Evolutionary conservation across 2,888 invertebrate species (phyloP).

Genomic region (Sialis fuliginosa): DNA sequence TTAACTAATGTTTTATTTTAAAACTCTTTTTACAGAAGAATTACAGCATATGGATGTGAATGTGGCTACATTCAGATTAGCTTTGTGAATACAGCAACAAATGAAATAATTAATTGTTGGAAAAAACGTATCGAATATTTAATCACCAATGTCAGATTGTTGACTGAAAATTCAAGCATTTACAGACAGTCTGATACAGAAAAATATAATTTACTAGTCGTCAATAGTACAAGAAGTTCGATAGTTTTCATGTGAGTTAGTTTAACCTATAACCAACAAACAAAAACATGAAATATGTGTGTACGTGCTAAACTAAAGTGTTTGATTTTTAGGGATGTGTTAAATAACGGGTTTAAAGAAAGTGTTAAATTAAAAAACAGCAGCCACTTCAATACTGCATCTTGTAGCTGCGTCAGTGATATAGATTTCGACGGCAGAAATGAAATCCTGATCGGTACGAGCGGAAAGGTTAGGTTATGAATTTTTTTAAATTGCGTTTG

Average conservation of each 20-base stretch:
- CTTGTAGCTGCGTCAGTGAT: conserved; percentile 44
- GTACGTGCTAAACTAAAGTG: background rate
- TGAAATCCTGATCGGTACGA: conserved; percentile 51
- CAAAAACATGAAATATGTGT: too few species aligned
- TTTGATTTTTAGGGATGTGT: conserved; percentile 26
- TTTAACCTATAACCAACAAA: too few species aligned
- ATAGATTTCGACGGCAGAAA: conserved; percentile 50
- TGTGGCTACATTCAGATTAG: conserved; percentile 38
- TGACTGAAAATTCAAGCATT: conserved; percentile 17
- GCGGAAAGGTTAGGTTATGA: conserved; percentile 32
- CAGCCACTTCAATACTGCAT: conserved; percentile 35
- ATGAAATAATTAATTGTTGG: conserved; percentile 29
- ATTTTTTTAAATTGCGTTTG: background rate
- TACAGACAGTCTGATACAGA: conserved; percentile 1
- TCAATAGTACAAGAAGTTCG: conserved; percentile 34
- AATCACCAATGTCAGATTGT: conserved; percentile 33
- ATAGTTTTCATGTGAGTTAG: conserved; percentile 40
- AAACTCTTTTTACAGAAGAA: conserved; percentile 22
- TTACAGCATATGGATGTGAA: conserved; percentile 40
- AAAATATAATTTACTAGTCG: conserved; percentile 33
- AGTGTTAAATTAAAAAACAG: conserved; percentile 28
- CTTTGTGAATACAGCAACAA: conserved; percentile 27
- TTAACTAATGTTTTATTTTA: conserved; percentile 3
- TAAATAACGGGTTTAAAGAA: conserved; percentile 27
- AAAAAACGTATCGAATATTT: conserved; percentile 34